Evolutionary conservation across 2,113 vertebrate genomes (phyloP).

Genomic region (Aspidoscelis tigris): DNA sequence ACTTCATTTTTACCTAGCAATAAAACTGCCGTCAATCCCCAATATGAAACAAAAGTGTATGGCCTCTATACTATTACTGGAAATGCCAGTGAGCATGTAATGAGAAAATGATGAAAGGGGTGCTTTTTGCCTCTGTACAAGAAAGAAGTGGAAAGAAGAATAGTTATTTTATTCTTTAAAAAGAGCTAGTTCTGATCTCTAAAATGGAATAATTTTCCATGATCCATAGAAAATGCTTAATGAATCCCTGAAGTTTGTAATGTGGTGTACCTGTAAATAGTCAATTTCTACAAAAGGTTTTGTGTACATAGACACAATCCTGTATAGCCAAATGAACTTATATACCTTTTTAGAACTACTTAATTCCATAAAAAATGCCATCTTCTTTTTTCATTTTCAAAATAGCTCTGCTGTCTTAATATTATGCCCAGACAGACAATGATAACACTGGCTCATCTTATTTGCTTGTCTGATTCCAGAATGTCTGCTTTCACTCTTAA

Average conservation of each 20-base stretch:
- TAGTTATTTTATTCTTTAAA: constrained; percentile 6
- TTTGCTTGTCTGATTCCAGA: constrained; percentile 53
- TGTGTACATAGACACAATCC: constrained; percentile 36
- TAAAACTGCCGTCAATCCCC: neutral
- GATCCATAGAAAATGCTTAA: neutral
- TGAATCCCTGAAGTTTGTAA: neutral
- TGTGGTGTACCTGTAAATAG: constrained; percentile 41
- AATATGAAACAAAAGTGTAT: neutral
- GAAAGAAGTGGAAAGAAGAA: neutral
- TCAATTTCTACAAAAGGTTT: constrained; percentile 53
- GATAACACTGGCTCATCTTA: constrained; percentile 41
- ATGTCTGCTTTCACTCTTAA: constrained; percentile 53
- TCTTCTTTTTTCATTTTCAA: neutral
- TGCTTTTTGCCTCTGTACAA: neutral
- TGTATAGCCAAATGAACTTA: constrained; percentile 55
- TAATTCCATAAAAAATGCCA: constrained; percentile 27
- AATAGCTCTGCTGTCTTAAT: neutral
- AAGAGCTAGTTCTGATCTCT: constrained; percentile 34
- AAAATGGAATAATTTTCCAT: constrained; percentile 21
- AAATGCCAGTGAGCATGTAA: neutral
- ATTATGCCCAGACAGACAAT: constrained; percentile 29
- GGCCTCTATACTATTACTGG: neutral
- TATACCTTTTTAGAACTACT: constrained; percentile 30
- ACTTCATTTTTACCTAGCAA: neutral
- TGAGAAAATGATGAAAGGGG: neutral